Percentiles rank a stretch among this genome's conserved stretches.
These are phyloP conservation scores for Dryomyza anilis DNA, from an alignment of 2,888 invertebrate species.

Conservation along the genomic window DNA sequence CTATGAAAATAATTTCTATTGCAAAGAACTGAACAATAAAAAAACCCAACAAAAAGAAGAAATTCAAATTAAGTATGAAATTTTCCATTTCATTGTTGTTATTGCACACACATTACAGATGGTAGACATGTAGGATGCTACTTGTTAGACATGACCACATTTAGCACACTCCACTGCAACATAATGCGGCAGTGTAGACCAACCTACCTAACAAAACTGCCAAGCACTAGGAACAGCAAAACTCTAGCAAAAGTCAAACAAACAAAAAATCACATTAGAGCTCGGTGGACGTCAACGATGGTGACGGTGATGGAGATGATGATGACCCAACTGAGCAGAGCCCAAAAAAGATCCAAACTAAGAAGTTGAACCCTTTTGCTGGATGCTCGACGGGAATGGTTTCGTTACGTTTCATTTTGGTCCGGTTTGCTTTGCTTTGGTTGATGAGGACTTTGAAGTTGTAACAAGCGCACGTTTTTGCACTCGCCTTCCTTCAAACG, in stretches of 20 bases:
- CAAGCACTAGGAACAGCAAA: not conserved
- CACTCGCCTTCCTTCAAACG: not conserved
- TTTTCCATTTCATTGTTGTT: not conserved
- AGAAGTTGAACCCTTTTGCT: slow-evolving; percentile 1
- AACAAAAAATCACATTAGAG: slow-evolving; percentile 22
- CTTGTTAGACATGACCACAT: slow-evolving; percentile 21
- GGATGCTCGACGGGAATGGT: slow-evolving; percentile 6
- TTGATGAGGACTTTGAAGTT: not conserved
- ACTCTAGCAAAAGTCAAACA: slow-evolving; percentile 20
- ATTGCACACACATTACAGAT: too few relatives aligned
- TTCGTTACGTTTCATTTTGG: slow-evolving; percentile 2
- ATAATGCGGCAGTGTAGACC: not conserved
- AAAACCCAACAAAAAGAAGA: not conserved
- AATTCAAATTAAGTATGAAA: slow-evolving; percentile 12
- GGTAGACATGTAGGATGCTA: not conserved
- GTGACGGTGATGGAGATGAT: not conserved
- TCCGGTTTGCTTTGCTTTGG: not conserved
- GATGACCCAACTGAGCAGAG: not conserved
- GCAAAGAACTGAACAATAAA: not conserved
- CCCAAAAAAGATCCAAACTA: not conserved
- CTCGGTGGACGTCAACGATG: slow-evolving; percentile 1
- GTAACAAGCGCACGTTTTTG: slow-evolving; percentile 16
- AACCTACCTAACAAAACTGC: not conserved
- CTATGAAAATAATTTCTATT: slow-evolving; percentile 26
- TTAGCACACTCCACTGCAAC: slow-evolving; percentile 10